A percentile compares a stretch with the other conserved stretches of the same genome.
phyloP scores from a whole-genome alignment of 2,113 vertebrate species.

The Phylloscopus trochiloides region DNA sequence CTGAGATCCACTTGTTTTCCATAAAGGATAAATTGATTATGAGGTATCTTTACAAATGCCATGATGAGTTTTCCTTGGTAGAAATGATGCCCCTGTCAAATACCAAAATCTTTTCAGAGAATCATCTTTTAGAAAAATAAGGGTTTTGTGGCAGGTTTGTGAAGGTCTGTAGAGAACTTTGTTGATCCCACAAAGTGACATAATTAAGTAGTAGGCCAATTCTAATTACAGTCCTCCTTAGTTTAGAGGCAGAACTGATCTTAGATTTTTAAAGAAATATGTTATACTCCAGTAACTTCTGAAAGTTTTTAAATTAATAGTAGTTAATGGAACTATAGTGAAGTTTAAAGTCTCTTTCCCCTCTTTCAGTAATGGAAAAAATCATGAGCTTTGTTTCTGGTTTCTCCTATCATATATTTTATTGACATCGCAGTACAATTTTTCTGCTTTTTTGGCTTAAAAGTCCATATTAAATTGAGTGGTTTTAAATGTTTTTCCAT shows the following conservation, averaged over 20 bases:
- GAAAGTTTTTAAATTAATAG: neutral
- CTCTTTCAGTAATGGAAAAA: neutral
- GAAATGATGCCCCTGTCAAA: neutral
- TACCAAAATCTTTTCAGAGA: neutral
- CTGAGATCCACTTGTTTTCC: neutral
- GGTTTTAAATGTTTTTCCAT: neutral
- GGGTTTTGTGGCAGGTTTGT: neutral
- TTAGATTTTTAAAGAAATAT: neutral
- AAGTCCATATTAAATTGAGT: neutral
- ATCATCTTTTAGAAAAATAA: neutral
- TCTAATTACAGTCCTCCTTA: neutral
- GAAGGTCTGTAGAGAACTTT: neutral
- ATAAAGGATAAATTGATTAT: neutral
- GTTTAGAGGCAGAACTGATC: neutral
- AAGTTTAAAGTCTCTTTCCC: neutral
- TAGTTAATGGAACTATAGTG: neutral
- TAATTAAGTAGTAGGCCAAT: neutral
- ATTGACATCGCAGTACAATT: neutral
- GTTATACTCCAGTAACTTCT: neutral
- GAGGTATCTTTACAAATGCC: neutral
- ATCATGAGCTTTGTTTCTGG: neutral
- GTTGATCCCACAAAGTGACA: neutral
- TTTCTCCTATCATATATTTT: neutral
- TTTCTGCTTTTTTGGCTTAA: neutral
- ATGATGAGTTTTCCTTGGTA: neutral